Conservation (phyloP, 2,888 invertebrate genomes). For the Pandemis corylana region DNA sequence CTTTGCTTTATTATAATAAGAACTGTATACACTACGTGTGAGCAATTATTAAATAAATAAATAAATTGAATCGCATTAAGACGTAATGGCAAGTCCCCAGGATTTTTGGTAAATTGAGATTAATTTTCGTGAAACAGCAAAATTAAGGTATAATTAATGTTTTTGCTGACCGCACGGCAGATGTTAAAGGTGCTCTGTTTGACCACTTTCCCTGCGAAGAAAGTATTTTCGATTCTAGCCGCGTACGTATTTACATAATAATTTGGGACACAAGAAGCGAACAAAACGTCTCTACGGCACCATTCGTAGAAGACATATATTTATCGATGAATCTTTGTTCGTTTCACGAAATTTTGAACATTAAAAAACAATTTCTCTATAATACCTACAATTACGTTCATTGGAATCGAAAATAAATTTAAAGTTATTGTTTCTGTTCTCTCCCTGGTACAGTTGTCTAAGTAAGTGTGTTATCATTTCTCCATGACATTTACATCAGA, state of each 20-base stretch:
- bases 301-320: background rate
- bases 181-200: conserved; percentile 17
- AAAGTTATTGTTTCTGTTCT: too few species aligned
- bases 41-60: too few species aligned
- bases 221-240: conserved; percentile 51
- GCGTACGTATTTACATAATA: conserved; percentile 52
- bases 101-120: background rate
- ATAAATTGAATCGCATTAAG: too few species aligned
- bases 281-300: background rate
- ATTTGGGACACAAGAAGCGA: conserved; percentile 44
- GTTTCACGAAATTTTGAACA: background rate
- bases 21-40: too few species aligned
- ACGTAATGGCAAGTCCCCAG: too few species aligned
- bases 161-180: background rate
- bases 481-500: too few species aligned
- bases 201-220: conserved; percentile 52
- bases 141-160: background rate
- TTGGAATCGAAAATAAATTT: too few species aligned
- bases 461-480: too few species aligned
- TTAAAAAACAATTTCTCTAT: background rate
- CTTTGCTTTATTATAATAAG: too few species aligned
- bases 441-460: too few species aligned
- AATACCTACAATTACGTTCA: too few species aligned
- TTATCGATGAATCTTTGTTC: background rate
- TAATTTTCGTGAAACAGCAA: background rate